Base-by-base conservation (phyloP, 2,888 invertebrate species). In the Linnaemya vulpina region DNA sequence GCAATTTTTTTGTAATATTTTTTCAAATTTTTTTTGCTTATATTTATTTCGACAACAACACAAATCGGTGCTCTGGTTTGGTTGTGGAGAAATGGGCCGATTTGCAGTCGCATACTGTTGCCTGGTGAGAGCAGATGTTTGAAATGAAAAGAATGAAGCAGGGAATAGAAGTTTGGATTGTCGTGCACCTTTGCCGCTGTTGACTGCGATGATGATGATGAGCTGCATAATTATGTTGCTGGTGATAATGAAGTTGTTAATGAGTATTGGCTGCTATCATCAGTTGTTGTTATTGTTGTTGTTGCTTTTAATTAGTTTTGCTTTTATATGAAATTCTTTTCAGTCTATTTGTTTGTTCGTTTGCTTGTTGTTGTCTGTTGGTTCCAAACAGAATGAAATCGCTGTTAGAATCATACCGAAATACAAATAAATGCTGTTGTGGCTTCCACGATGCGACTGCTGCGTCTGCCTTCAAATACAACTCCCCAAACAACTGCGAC, bases 301-400 rank as follows among this genome's bases (percentile, higher is more conserved):
- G 20, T 68, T 60, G 40, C 8, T 51, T 13, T 7, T 43, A 51
- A 68, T 68, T 74, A 15, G 40, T 68, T 68, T 43, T 60, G 15
- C 22, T 10, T 65, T 71, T 53, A 46, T 49, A 8, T 35, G 2
- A 22, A n/a, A 10, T 15, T 53, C 30, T 51, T 53, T 68, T 38
- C 38, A 65, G 46, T 67, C 25, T 60, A 40, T 51, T 46, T 79
- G 10, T 46, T 46, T n/a, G n/a, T n/a, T 53, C 25, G 38, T 15
- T 63, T 77, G 76, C 46, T 58, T 71, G 71, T 60, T 71, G 71
- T 60, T 83, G 82, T 76, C 63, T 70, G 76, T 77, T 76, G 63
- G 55, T 63, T 67, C 58, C 17, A 46, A 40, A 58, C 25, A 35
- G 53, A 71, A 77, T 63, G 55, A n/a, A 70, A 76, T 22, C 43